phyloP scores from a whole-genome alignment of 1,140 invertebrate genomes.

The Zaprionus davidi region DNA sequence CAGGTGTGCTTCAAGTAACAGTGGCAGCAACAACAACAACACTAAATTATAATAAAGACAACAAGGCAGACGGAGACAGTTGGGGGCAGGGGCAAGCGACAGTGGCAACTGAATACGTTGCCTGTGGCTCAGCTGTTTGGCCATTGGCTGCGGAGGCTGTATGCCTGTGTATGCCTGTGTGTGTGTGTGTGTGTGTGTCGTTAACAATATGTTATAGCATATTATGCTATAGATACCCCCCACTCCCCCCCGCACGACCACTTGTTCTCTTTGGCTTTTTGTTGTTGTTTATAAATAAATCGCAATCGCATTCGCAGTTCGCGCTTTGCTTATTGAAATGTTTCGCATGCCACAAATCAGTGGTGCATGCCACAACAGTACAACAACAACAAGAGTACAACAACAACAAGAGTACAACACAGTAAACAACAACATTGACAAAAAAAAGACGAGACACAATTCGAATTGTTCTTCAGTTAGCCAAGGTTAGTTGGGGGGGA shows the following conservation, averaged over 20 bases:
- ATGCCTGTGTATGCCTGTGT: slow-evolving; percentile 11
- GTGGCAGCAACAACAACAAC: slow-evolving; percentile 20
- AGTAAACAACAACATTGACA: slow-evolving; percentile 10
- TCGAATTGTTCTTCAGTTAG: slow-evolving; percentile 1
- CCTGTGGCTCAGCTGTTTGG: slow-evolving; percentile 53
- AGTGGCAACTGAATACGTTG: slow-evolving; percentile 27
- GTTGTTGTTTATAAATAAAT: slow-evolving; percentile 51
- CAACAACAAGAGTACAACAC: background rate
- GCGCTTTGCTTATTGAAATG: slow-evolving; percentile 46
- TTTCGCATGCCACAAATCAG: slow-evolving; percentile 40
- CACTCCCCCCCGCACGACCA: slow-evolving; percentile 11
- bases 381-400: background rate
- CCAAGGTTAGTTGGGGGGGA: background rate
- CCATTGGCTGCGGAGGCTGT: slow-evolving; percentile 10
- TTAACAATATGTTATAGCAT: slow-evolving; percentile 62
- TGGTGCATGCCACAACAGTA: slow-evolving; percentile 20
- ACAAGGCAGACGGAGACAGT: background rate
- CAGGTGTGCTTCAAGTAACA: slow-evolving; percentile 43
- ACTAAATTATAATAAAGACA: slow-evolving; percentile 20
- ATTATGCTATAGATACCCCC: background rate
- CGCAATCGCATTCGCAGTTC: slow-evolving; percentile 18
- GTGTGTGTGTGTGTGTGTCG: slow-evolving; percentile 25
- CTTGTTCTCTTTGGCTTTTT: slow-evolving; percentile 22
- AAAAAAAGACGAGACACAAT: slow-evolving; percentile 17
- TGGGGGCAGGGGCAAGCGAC: background rate